Conservation (phyloP, 2,888 invertebrate genomes). For the Sipha maydis region DNA sequence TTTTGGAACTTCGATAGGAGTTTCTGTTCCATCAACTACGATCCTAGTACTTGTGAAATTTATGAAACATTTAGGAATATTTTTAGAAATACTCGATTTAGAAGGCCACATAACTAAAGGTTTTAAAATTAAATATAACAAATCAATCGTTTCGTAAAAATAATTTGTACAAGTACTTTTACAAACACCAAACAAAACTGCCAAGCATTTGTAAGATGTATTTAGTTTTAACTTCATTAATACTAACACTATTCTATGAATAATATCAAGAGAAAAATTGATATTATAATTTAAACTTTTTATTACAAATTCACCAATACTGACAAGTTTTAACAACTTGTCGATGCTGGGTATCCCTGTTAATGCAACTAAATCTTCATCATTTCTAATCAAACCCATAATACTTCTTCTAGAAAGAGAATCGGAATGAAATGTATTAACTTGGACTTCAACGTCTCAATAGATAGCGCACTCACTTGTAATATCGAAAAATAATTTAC, state of each 20-base stretch:
- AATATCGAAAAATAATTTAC: too few species aligned
- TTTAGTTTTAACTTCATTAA: conserved; percentile 24
- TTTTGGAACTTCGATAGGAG: conserved; percentile 31
- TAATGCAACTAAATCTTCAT: conserved; percentile 12
- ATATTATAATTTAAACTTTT: conserved; percentile 21
- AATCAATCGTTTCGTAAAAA: conserved; percentile 22
- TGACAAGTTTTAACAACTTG: conserved; percentile 9
- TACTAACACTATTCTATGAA: conserved; percentile 11
- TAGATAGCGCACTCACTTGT: too few species aligned
- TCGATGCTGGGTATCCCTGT: conserved; percentile 17
- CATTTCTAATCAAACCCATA: conserved; percentile 16
- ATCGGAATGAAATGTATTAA: neutral
- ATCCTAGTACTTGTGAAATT: conserved; percentile 43
- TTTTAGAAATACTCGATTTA: conserved; percentile 23
- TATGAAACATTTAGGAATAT: conserved; percentile 21
- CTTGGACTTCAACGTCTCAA: conserved; percentile 7
- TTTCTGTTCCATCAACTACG: conserved; percentile 48
- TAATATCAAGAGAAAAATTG: conserved; percentile 7
- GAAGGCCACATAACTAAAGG: conserved; percentile 4
- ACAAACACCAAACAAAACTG: conserved; percentile 15
- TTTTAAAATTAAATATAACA: conserved; percentile 26
- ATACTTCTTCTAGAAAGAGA: neutral
- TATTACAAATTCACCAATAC: neutral
- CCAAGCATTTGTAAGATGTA: conserved; percentile 21
- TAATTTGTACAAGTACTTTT: conserved; percentile 21